Percentiles rank a stretch among this genome's conserved stretches.
phyloP scores from a whole-genome alignment of 2,113 vertebrate genomes.

The Suncus etruscus region DNA sequence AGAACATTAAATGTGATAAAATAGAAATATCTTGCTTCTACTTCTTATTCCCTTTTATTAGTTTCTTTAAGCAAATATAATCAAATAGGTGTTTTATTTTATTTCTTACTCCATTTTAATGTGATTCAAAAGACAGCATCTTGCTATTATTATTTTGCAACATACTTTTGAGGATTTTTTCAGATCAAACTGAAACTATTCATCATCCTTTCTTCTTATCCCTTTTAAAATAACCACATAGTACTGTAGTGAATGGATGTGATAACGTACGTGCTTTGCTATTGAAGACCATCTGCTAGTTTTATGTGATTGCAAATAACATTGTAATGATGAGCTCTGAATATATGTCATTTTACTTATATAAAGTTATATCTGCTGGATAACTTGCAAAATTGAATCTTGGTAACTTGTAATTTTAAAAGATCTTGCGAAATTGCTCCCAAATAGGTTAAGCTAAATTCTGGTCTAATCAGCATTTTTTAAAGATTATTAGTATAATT shows the following conservation, averaged over 20 bases:
- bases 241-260: neutral
- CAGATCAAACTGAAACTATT: neutral
- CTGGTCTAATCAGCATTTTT: neutral
- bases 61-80: slow-evolving; percentile 30
- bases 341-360: slow-evolving; percentile 2
- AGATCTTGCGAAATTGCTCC: neutral
- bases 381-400: slow-evolving; percentile 14
- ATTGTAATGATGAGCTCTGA: neutral
- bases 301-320: neutral
- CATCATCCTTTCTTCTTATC: neutral
- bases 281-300: neutral
- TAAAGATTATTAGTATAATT: neutral
- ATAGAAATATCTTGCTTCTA: neutral
- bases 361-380: neutral
- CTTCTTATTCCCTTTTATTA: neutral
- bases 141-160: slow-evolving; percentile 3
- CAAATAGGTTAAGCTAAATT: slow-evolving; percentile 27
- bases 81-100: neutral
- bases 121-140: neutral
- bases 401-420: slow-evolving; percentile 51
- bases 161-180: slow-evolving; percentile 19
- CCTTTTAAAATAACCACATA: slow-evolving; percentile 10
- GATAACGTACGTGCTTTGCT: neutral
- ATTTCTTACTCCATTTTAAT: neutral
- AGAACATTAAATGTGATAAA: neutral